Evolutionary conservation across 2,113 vertebrate genomes (phyloP), one percentile per base, ranked within the genome.

Genomic region (Eurypyga helias): DNA sequence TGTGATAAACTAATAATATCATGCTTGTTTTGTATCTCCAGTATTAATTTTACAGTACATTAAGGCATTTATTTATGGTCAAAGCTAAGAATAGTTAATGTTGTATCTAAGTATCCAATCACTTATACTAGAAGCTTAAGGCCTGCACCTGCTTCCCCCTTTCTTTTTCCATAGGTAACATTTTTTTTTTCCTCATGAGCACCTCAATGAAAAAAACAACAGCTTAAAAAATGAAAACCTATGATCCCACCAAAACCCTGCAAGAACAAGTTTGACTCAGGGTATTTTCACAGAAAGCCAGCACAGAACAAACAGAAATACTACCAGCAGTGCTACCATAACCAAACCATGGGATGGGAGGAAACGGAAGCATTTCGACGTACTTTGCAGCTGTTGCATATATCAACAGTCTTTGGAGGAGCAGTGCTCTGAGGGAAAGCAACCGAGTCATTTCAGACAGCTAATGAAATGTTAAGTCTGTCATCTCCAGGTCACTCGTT

Each of bases 41-140:
- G 77, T 83, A 93, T 91, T 97, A 96, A 95, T 96, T 97, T 97
- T 96, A 91, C 62, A 84, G 62, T 17, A 79, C 4, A 1, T 85
- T 81, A 58, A 84, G 49, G 86, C 60, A 90, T 85, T 95, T 89
- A 89, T 91, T 87, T 92, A 83, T 61, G 45, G 71, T 34, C 31
- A 67, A 85, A 89, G 54, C 48, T 82, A 72, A 77, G 43, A 82
- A 43, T 8, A 61, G 41, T 46, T 61, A 45, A 76, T 46, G 16
- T 41, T 62, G 62, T 93, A 78, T 66, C 62, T 57, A 93, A 46
- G 52, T 62, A 28, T 11, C 64, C 36, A 76, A 57, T 46, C 64
- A 28, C 46, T 70, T 57, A 58, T 41, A 6, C 41, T 60, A 81
- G 49, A 91, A 90, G 11, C 17, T 58, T 84, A 88, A 67, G 57